Evolutionary conservation across 2,113 vertebrate species (phyloP).

Genomic region (Coregonus clupeaformis): DNA sequence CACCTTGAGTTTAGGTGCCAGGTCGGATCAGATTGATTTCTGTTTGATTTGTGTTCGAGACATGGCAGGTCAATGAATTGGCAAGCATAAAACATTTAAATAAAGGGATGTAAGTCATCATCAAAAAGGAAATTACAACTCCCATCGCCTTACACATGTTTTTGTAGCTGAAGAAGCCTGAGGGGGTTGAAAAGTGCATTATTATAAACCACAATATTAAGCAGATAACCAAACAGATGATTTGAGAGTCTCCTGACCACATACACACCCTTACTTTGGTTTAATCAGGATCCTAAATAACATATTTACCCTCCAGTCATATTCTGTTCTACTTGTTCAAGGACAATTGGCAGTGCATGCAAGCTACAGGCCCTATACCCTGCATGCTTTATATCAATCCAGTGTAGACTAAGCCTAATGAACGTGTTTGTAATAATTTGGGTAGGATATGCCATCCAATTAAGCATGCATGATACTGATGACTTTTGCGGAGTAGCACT

Average conservation of each 20-base stretch:
- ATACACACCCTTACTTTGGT: constrained; percentile 36
- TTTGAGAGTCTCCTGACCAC: constrained; percentile 49
- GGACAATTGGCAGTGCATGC: constrained; percentile 22
- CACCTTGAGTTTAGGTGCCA: constrained; percentile 20
- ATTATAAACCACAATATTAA: constrained; percentile 45
- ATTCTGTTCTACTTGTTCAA: constrained; percentile 29
- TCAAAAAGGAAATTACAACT: constrained; percentile 56
- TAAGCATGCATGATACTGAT: background rate
- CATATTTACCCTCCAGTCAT: constrained; percentile 43
- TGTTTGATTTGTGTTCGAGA: constrained; percentile 56
- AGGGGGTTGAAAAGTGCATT: constrained; percentile 58
- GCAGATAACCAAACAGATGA: constrained; percentile 28
- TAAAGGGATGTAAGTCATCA: too few species aligned
- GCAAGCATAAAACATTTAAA: too few species aligned
- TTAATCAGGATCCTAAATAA: constrained; percentile 59
- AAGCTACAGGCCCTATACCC: constrained; percentile 4
- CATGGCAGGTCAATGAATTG: constrained; percentile 25
- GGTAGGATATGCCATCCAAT: background rate
- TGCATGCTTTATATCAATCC: constrained; percentile 38
- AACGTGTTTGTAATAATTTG: constrained; percentile 24
- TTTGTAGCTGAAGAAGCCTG: constrained; percentile 51
- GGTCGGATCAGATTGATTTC: too few species aligned
- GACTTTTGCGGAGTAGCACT: constrained; percentile 38
- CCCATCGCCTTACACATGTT: constrained; percentile 59
- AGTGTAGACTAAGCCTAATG: constrained; percentile 16